Evolutionary conservation across 2,113 vertebrate species (phyloP).

Genomic region (Poeciliopsis occidentalis): DNA sequence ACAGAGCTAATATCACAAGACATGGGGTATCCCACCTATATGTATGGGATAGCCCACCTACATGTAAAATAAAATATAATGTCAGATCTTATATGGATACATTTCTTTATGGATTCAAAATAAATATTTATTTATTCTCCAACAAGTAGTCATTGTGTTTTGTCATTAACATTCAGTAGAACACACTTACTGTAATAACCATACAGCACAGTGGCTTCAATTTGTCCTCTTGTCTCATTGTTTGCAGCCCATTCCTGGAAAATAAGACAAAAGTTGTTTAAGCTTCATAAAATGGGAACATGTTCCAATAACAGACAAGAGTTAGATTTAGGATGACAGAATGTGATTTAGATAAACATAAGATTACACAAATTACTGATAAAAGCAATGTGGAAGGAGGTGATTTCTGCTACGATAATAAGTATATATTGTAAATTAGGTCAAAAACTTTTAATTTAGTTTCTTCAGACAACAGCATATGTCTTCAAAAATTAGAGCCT

Average conservation of each 20-base stretch:
- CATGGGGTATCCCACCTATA: neutral
- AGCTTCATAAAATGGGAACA: neutral
- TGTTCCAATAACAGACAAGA: neutral
- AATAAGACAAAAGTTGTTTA: constrained; percentile 9
- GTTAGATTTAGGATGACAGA: neutral
- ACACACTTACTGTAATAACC: constrained; percentile 95
- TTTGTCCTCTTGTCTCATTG: constrained; percentile 89
- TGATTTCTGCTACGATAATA: too few relatives aligned
- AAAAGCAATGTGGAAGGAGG: too few relatives aligned
- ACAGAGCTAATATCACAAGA: neutral
- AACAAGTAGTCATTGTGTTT: neutral
- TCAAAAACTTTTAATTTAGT: too few relatives aligned
- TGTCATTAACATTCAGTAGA: neutral
- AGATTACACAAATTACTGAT: neutral
- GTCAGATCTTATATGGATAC: neutral
- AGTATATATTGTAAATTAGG: too few relatives aligned
- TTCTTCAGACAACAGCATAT: too few relatives aligned
- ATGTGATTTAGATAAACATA: neutral
- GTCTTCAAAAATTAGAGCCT: too few relatives aligned
- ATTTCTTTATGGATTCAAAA: neutral
- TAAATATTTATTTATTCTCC: too few relatives aligned
- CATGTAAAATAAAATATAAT: neutral
- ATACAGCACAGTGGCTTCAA: constrained; percentile 93
- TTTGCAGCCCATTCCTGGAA: constrained; percentile 88
- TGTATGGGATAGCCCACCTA: neutral